phyloP scores from a whole-genome alignment of 2,797 vertebrate species.

The Coregonus suidteri region DNA sequence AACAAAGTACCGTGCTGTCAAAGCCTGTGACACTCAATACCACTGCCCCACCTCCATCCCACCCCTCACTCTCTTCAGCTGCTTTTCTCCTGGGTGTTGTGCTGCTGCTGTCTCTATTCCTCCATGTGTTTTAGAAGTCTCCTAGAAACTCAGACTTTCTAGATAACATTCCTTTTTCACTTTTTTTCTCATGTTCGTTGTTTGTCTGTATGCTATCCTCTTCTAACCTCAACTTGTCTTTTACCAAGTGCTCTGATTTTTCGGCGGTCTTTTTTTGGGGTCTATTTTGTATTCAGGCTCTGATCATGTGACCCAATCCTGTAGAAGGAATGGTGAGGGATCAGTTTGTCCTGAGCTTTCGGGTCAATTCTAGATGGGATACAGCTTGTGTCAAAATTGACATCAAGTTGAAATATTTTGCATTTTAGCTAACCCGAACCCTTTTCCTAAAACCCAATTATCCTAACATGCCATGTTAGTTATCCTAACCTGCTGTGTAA shows the following conservation, averaged over 20 bases:
- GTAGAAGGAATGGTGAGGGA: slow-evolving; percentile 70
- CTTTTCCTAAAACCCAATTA: no score
- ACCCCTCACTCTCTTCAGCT: slow-evolving; percentile 22
- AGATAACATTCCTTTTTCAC: slow-evolving; percentile 73
- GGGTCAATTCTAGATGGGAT: no score
- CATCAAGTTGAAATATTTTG: no score
- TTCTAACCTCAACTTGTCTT: slow-evolving; percentile 41
- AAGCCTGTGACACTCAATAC: slow-evolving; percentile 80
- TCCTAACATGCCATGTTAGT: no score
- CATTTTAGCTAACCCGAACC: no score
- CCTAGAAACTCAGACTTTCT: slow-evolving; percentile 55
- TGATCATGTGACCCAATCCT: slow-evolving; percentile 73
- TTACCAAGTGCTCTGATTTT: slow-evolving; percentile 5
- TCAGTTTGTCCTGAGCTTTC: slow-evolving; percentile 54
- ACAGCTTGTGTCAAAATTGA: no score
- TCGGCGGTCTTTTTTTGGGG: no score
- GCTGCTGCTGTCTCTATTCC: slow-evolving; percentile 52
- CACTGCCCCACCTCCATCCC: slow-evolving; percentile 28
- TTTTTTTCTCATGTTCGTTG: slow-evolving; percentile 32
- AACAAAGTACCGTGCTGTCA: slow-evolving; percentile 71
- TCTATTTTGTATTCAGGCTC: slow-evolving; percentile 48
- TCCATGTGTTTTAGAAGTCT: slow-evolving; percentile 47
- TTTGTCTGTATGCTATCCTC: slow-evolving; percentile 25
- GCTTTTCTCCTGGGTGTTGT: slow-evolving; percentile 59
- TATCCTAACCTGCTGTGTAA: no score